Evolutionary conservation across 2,113 vertebrate genomes (phyloP).

Genomic region (Sporophila hypoxantha): DNA sequence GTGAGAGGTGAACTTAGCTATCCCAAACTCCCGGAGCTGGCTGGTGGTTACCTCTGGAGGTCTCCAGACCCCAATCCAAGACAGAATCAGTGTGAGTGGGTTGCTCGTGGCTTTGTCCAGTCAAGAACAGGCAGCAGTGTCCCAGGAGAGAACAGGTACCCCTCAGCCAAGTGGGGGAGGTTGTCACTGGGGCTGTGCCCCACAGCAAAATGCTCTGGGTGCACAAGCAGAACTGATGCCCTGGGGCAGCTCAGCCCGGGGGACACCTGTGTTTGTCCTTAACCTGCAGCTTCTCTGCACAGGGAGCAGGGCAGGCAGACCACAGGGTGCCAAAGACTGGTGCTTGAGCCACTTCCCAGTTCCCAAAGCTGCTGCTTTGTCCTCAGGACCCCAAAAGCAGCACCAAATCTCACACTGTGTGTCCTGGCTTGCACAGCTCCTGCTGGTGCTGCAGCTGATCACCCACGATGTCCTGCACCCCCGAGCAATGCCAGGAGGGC

Average conservation of each 20-base stretch:
- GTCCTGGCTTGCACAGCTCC: background rate
- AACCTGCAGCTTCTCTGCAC: background rate
- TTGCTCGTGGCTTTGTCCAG: background rate
- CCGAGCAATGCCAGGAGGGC: background rate
- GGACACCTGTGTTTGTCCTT: background rate
- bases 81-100: accelerated
- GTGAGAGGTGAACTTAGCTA: background rate
- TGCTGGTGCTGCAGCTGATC: background rate
- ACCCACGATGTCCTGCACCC: accelerated
- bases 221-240: background rate
- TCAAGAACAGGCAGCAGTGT: background rate
- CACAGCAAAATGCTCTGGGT: background rate
- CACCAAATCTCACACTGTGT: accelerated
- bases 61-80: background rate
- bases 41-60: background rate
- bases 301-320: background rate
- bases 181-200: background rate
- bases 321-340: background rate
- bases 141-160: background rate
- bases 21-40: background rate
- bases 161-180: background rate
- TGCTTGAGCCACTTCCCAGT: accelerated
- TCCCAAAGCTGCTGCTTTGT: background rate
- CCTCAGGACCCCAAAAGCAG: background rate
- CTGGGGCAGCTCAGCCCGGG: background rate